phyloP scores from a whole-genome alignment of 2,113 vertebrate genomes.

The Glaucidium brasilianum region DNA sequence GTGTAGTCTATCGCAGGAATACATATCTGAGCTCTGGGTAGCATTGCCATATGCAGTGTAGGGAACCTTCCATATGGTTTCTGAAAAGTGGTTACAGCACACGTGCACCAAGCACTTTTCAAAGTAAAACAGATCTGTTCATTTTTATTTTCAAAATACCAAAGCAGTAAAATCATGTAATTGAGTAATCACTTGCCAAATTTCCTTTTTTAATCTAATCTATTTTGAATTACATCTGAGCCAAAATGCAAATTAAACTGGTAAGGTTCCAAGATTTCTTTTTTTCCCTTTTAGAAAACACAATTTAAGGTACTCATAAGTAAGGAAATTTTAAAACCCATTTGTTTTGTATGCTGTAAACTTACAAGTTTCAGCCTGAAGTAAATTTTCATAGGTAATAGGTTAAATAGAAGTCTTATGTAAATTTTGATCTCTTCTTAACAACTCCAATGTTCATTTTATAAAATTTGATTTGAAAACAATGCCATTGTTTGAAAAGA shows the following conservation, averaged over 20 bases:
- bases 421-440: conserved; percentile 59
- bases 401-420: conserved; percentile 54
- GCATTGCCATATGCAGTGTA: not conserved
- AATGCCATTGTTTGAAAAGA: conserved; percentile 22
- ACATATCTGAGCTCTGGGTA: not conserved
- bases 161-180: conserved; percentile 80
- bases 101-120: conserved; percentile 67
- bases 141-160: conserved; percentile 72
- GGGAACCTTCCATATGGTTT: conserved; percentile 46
- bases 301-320: conserved; percentile 69
- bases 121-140: conserved; percentile 72
- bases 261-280: conserved; percentile 66
- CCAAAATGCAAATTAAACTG: conserved; percentile 81
- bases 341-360: conserved; percentile 60
- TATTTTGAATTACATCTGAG: conserved; percentile 77
- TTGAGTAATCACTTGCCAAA: conserved; percentile 82
- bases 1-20: not conserved
- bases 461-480: conserved; percentile 30
- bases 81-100: conserved; percentile 60
- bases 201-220: conserved; percentile 79
- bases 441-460: not conserved
- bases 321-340: conserved; percentile 62
- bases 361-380: conserved; percentile 63
- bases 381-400: conserved; percentile 49
- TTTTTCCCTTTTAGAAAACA: conserved; percentile 40